These are phyloP conservation scores for Beris chalybata DNA, from an alignment of 2,888 invertebrate genomes.

Conservation along the genomic window DNA sequence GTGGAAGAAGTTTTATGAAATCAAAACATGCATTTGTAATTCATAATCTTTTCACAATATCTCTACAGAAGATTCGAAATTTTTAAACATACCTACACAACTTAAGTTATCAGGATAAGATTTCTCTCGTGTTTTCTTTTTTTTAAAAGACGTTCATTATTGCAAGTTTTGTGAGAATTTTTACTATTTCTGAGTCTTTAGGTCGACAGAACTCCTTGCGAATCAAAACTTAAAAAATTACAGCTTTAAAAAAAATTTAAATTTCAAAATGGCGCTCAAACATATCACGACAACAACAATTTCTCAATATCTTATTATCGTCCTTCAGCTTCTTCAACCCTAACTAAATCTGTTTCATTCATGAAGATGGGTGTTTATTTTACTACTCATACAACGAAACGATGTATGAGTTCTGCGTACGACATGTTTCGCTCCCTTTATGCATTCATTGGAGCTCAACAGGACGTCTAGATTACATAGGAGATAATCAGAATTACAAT, in stretches of 20 bases:
- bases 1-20: too few relatives aligned
- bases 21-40: too few relatives aligned
- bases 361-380: neutral
- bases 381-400: neutral
- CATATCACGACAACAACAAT: neutral
- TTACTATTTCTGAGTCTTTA: too few relatives aligned
- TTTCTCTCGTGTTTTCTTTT: too few relatives aligned
- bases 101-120: too few relatives aligned
- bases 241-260: neutral
- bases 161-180: too few relatives aligned
- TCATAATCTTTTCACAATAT: too few relatives aligned
- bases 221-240: too few relatives aligned
- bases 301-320: neutral
- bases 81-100: too few relatives aligned
- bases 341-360: neutral
- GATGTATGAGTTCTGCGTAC: neutral
- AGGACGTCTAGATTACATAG: conserved; percentile 10
- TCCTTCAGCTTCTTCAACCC: neutral
- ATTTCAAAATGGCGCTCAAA: neutral
- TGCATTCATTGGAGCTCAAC: neutral
- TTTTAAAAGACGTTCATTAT: too few relatives aligned
- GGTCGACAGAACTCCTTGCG: too few relatives aligned
- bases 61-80: too few relatives aligned
- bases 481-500: conserved; percentile 2
- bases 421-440: neutral